Conservation (phyloP, 37 sponge, comb jelly and placozoan species). For the Diacarnus erythraeanus region DNA sequence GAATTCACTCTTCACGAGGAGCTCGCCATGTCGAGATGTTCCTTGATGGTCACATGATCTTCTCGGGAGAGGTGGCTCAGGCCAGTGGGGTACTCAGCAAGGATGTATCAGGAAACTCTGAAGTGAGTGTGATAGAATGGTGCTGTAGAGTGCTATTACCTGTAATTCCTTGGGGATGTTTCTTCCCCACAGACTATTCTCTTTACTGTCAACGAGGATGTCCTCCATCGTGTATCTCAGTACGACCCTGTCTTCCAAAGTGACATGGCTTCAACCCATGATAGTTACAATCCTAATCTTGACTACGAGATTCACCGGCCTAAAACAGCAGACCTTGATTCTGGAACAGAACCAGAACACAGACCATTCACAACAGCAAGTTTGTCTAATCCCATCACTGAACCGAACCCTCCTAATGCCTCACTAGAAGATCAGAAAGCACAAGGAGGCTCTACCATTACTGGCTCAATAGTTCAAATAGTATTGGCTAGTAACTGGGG, state of each 20-base stretch:
- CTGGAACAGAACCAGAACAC: not conserved
- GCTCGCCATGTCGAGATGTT: constrained; percentile 76
- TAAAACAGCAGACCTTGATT: constrained; percentile 10
- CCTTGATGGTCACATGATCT: constrained; percentile 78
- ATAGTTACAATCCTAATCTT: not conserved
- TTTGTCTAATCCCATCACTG: not conserved
- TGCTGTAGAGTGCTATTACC: not conserved
- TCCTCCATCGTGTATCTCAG: constrained; percentile 71
- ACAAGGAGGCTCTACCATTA: not conserved
- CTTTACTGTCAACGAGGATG: constrained; percentile 90
- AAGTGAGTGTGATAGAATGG: not conserved
- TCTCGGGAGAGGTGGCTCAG: constrained; percentile 88
- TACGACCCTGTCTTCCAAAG: constrained; percentile 77
- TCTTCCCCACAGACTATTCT: constrained; percentile 81
- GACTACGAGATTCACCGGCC: constrained; percentile 34
- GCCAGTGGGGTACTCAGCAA: constrained; percentile 5
- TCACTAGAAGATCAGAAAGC: not conserved
- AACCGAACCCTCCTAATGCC: not conserved
- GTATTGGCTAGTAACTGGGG: constrained; percentile 72
- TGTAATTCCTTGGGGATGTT: too few species aligned
- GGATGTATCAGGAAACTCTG: not conserved
- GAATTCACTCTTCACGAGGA: constrained; percentile 95
- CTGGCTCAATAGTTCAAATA: constrained; percentile 22
- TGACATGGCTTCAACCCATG: constrained; percentile 1
- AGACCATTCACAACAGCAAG: constrained; percentile 43